Evolutionary conservation across 1,140 invertebrate species (phyloP).

Genomic region (Drosophila takahashii): DNA sequence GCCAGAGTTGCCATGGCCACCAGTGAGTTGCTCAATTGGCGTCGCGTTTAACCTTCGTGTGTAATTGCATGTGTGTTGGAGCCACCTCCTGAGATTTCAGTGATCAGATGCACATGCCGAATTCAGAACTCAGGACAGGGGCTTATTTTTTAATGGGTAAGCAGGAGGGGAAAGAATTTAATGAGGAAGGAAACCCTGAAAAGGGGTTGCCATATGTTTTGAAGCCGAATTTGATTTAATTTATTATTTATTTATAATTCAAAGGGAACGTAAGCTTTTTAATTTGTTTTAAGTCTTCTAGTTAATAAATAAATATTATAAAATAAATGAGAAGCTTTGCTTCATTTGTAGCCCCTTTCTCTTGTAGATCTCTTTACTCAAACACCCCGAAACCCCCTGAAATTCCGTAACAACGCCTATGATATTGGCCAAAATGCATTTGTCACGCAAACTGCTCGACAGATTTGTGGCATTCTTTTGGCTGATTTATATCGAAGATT

Average conservation of each 20-base stretch:
- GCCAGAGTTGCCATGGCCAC: slow-evolving; percentile 44
- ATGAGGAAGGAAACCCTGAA: not conserved
- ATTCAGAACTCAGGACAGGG: slow-evolving; percentile 7
- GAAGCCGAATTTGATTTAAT: too few relatives aligned
- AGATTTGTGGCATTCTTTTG: slow-evolving; percentile 48
- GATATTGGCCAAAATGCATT: slow-evolving; percentile 41
- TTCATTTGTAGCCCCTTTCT: too few relatives aligned
- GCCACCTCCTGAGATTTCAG: slow-evolving; percentile 29
- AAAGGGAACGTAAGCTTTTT: too few relatives aligned
- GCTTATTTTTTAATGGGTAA: not conserved
- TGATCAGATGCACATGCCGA: slow-evolving; percentile 42
- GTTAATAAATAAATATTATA: too few relatives aligned
- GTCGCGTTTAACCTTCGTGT: slow-evolving; percentile 57
- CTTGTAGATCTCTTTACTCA: not conserved
- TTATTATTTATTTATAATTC: too few relatives aligned
- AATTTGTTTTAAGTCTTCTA: too few relatives aligned
- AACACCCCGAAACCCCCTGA: not conserved
- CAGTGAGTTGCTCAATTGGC: slow-evolving; percentile 33
- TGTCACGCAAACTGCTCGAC: slow-evolving; percentile 32
- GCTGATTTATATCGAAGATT: slow-evolving; percentile 54
- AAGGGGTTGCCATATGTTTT: not conserved
- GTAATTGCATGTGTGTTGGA: slow-evolving; percentile 62
- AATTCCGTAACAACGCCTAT: slow-evolving; percentile 1
- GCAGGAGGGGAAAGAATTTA: too few relatives aligned
- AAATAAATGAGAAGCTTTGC: too few relatives aligned